A percentile compares a stretch with the other conserved stretches of the same genome.
These are phyloP conservation scores for Oreochromis tanganicae DNA, from an alignment of 2,113 vertebrate genomes.

Conservation along the genomic window DNA sequence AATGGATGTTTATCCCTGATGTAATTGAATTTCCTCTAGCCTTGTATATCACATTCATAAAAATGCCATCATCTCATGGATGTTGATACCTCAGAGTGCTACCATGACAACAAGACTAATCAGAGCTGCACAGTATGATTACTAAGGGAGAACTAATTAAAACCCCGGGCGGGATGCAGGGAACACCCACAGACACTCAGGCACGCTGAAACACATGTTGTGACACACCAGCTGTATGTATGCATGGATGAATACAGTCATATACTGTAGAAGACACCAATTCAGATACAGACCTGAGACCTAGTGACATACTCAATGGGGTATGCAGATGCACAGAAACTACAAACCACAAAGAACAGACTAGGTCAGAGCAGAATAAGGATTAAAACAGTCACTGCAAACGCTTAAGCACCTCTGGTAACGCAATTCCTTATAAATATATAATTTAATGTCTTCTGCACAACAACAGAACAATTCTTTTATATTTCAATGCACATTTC, in stretches of 20 bases:
- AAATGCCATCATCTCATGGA: neutral
- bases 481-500: neutral
- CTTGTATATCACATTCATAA: neutral
- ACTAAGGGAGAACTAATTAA: conserved; percentile 20
- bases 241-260: neutral
- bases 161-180: neutral
- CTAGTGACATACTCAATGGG: neutral
- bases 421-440: neutral
- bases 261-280: neutral
- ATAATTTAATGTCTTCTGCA: neutral
- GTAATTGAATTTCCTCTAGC: neutral
- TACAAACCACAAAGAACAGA: neutral
- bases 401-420: neutral
- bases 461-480: neutral
- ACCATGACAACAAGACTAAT: conserved; percentile 17
- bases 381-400: neutral
- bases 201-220: neutral
- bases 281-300: neutral
- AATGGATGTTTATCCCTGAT: neutral
- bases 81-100: neutral
- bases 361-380: neutral
- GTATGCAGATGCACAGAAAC: neutral
- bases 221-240: neutral
- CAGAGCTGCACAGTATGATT: neutral
- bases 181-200: neutral